Base-by-base conservation (phyloP, 1,140 invertebrate genomes). In the Eriocheir sinensis region DNA sequence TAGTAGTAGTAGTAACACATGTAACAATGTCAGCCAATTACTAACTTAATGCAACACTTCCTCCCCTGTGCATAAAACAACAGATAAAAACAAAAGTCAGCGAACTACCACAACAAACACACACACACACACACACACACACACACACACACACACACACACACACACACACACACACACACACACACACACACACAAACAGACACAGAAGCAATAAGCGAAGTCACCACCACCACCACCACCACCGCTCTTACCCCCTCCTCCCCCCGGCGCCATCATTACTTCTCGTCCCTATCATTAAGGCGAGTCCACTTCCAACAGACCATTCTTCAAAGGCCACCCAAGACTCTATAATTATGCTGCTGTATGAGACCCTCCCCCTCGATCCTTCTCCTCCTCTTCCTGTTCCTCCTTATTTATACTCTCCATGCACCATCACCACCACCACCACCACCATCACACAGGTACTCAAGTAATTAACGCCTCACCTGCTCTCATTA, bases 241-340 rank as follows among this genome's bases (percentile, higher is more conserved):
- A 72, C 60, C 60, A 72, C 27, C 60, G n/a, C 60, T 48, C n/a
- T n/a, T n/a, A n/a, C n/a, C n/a, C n/a, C n/a, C n/a, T n/a, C n/a
- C n/a, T n/a, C 60, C 0, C 60, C 27, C 1, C 60, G 21, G n/a
- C 17, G 27, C n/a, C 27, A 72, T n/a, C 21, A 72, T 72, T 72
- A 27, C 60, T 72, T n/a, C 60, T n/a, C 60, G 21, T n/a, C 60
- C 60, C 60, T 72, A 72, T 72, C 60, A 72, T 72, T 72, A 72
- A n/a, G n/a, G 21, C 4, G 60, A 72, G n/a, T 72, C 60, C 60
- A 72, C 60, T 72, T 4, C 60, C 2, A 4, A 21, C 4, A 72
- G 21, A n/a, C 21, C 27, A 72, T 72, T 4, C 17, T 27, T 72
- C 27, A 72, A 72, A n/a, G 60, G 27, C 48, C n/a, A 72, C n/a